Evolutionary conservation across 2,113 vertebrate species (phyloP).

Genomic region (Thamnophis sirtalis): DNA sequence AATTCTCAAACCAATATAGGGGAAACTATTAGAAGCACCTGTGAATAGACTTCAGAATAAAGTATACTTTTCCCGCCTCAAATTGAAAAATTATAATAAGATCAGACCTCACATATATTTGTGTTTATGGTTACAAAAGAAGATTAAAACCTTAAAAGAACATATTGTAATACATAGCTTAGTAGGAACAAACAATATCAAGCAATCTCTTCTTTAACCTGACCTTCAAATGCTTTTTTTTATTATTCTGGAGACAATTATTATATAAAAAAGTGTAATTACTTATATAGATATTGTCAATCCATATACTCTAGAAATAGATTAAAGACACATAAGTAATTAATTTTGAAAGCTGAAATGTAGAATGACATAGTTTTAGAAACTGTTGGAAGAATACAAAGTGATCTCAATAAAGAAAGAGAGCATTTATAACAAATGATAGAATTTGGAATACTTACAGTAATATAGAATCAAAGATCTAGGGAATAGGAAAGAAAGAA

Average conservation of each 20-base stretch:
- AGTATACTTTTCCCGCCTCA: background rate
- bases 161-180: background rate
- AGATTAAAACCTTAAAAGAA: background rate
- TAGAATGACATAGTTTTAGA: background rate
- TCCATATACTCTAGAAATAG: background rate
- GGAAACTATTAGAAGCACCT: background rate
- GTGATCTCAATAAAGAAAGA: background rate
- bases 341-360: background rate
- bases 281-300: background rate
- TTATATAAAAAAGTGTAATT: background rate
- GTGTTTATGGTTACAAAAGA: background rate
- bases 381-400: background rate
- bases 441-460: background rate
- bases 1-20: background rate
- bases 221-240: background rate
- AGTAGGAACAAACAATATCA: background rate
- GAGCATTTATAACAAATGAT: background rate
- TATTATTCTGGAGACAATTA: background rate
- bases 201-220: background rate
- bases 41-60: background rate
- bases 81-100: background rate
- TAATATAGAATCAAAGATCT: background rate
- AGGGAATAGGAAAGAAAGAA: background rate
- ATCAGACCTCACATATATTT: background rate
- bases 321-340: background rate